Base-by-base conservation (phyloP, 1,140 invertebrate species). In the Aethina tumida region DNA sequence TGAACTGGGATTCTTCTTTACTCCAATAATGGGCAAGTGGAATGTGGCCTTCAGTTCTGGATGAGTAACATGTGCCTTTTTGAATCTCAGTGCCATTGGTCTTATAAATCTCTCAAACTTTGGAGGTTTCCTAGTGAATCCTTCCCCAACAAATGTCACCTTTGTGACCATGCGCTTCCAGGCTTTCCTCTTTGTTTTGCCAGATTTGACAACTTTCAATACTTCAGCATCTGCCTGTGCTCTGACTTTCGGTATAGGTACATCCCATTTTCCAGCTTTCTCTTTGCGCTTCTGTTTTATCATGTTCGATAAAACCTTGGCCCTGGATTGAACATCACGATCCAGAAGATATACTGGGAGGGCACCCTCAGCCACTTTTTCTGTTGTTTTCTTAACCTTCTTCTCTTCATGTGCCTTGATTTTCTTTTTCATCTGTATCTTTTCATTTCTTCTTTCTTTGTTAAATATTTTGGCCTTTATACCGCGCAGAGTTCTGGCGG, bases 151-250 rank as follows among this genome's bases (percentile, higher is more conserved):
- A 69, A 79, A 99, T 38, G 88, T 93, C 0, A 95, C 91, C 75
- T 99, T 99, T 0, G 95, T 99, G 0, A 99, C 93, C 93, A 99
- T 97, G 43, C 97, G 69, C 58, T 99, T 99, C 97, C 97, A 99
- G 0, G 86, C 89, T 69, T 99, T 99, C 30, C 94, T 69, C 59
- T 84, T 92, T 0, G 88, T 74, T 69, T 99, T 99, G 27, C 97
- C 97, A 24, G 84, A 89, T 60, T 84, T 86, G 0, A 99, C 56
- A 6, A 97, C 87, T 71, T 84, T 93, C 56, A 99, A 97, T 0
- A 98, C 93, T 69, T 99, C 97, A 1, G 89, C 79, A 59, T 99
- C 96, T n/a, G 90, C 88, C 50, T 98, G 91, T 1, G 93, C 92
- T 58, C 80, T 77, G 0, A 99, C 95, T 79, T 99, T 98, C 0